Percentiles rank a stretch among this genome's conserved stretches.
phyloP scores from a whole-genome alignment of 2,113 vertebrate species.

The Boulengeromyrus knoepffleri region DNA sequence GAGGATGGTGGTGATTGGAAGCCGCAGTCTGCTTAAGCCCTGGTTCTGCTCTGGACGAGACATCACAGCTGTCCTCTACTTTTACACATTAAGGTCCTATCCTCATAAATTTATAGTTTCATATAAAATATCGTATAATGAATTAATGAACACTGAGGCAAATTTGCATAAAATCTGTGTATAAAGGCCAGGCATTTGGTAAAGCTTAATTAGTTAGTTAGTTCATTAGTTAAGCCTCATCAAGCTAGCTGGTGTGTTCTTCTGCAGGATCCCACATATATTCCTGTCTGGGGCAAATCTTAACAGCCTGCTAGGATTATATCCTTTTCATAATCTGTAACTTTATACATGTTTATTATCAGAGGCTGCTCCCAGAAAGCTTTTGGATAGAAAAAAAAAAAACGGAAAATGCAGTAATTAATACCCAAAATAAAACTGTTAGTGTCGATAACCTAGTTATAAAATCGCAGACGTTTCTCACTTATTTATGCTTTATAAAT shows the following conservation, averaged over 20 bases:
- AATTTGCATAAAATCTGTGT: not conserved
- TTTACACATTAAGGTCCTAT: not conserved
- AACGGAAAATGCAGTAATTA: not conserved
- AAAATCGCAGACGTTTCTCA: not conserved
- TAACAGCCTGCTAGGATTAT: not conserved
- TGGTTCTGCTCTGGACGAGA: not conserved
- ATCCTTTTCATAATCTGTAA: not conserved
- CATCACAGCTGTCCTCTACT: not conserved
- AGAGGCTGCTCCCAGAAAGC: not conserved
- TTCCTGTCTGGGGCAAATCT: not conserved
- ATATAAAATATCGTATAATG: not conserved
- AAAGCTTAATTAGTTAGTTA: slow-evolving; percentile 5
- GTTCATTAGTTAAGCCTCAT: slow-evolving; percentile 7
- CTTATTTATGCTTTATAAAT: not conserved
- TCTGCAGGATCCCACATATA: not conserved
- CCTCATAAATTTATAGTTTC: not conserved
- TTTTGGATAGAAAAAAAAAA: not conserved
- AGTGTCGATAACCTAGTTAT: not conserved
- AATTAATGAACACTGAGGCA: not conserved
- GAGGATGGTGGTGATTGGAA: not conserved
- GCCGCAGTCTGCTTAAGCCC: not conserved
- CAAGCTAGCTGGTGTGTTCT: not conserved
- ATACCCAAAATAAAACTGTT: slow-evolving; percentile 1
- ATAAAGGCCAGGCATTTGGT: not conserved
- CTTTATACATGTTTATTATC: not conserved